Conservation (phyloP, 1,140 invertebrate species). For the fruit fly (Drosophila melanogaster) region DNA sequence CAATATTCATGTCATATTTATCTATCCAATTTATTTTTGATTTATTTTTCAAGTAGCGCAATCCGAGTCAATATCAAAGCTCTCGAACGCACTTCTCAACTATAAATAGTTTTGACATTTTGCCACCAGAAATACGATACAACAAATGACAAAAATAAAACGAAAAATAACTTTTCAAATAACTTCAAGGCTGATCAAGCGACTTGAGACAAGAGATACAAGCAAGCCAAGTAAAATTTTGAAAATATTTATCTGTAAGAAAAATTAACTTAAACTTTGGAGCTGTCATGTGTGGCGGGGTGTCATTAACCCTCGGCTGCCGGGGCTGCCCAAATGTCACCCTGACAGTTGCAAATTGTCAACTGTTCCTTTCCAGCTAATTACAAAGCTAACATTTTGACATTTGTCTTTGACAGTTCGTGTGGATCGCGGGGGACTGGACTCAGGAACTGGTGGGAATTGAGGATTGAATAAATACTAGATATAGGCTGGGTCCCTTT, state of each 20-base stretch:
- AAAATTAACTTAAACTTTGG: conserved; percentile 58
- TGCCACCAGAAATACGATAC: conserved; percentile 28
- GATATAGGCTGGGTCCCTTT: conserved; percentile 30
- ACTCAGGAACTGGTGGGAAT: conserved; percentile 10
- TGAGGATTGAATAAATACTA: conserved; percentile 25
- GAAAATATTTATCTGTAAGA: conserved; percentile 53
- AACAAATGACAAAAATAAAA: conserved; percentile 25
- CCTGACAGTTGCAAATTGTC: conserved; percentile 64
- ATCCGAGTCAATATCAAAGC: conserved; percentile 43
- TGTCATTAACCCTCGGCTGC: conserved; percentile 38
- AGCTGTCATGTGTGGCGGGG: conserved; percentile 44
- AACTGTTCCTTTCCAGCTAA: conserved; percentile 48
- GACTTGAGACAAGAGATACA: conserved; percentile 9
- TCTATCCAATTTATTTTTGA: conserved; percentile 32
- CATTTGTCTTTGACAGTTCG: conserved; percentile 51
- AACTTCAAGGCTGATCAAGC: conserved; percentile 38
- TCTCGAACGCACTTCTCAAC: conserved; percentile 26
- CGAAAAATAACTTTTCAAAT: conserved; percentile 31
- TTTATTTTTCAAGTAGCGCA: conserved; percentile 36
- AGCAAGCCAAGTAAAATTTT: conserved; percentile 17
- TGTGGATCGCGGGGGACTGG: conserved; percentile 16
- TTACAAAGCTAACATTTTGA: conserved; percentile 64
- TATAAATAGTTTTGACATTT: conserved; percentile 52
- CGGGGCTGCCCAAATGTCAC: conserved; percentile 43
- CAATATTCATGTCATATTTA: conserved; percentile 1